These are phyloP conservation scores for Ophraella communa DNA, from an alignment of 2,888 invertebrate genomes.

Conservation along the genomic window DNA sequence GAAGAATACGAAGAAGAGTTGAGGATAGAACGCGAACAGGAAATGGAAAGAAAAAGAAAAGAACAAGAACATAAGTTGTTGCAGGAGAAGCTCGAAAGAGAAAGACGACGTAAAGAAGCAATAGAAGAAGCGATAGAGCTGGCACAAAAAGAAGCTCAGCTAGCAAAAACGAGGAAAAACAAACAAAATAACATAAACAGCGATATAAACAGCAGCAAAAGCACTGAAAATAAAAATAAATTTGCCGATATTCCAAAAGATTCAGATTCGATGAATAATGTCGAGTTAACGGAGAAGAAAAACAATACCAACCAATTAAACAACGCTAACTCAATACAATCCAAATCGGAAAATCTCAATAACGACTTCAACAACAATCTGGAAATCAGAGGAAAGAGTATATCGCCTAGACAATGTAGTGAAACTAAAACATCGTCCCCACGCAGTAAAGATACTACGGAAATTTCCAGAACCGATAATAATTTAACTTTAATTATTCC, in stretches of 20 bases:
- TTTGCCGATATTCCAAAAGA: neutral
- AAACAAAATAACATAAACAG: constrained; percentile 25
- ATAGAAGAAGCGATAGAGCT: constrained; percentile 80
- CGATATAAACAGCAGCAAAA: constrained; percentile 41
- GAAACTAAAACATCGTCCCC: constrained; percentile 2
- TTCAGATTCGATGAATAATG: neutral
- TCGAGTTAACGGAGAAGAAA: constrained; percentile 7
- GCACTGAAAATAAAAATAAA: constrained; percentile 52
- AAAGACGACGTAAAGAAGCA: constrained; percentile 75
- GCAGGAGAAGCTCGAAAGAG: constrained; percentile 74
- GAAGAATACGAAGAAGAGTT: constrained; percentile 86
- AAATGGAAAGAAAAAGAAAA: constrained; percentile 70
- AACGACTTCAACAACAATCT: constrained; percentile 45
- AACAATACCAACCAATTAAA: constrained; percentile 37
- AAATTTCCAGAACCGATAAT: constrained; percentile 49
- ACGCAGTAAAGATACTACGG: neutral
- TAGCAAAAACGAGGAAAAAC: constrained; percentile 57
- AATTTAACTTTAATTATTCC: constrained; percentile 57
- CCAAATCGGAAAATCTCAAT: constrained; percentile 31
- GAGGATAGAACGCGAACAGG: constrained; percentile 76
- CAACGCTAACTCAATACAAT: constrained; percentile 31
- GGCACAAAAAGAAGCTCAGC: constrained; percentile 69
- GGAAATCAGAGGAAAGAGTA: constrained; percentile 32
- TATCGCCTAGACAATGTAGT: constrained; percentile 32
- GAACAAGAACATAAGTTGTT: constrained; percentile 74